phyloP scores from a whole-genome alignment of 2,797 vertebrate genomes.

The Spheniscus humboldti region DNA sequence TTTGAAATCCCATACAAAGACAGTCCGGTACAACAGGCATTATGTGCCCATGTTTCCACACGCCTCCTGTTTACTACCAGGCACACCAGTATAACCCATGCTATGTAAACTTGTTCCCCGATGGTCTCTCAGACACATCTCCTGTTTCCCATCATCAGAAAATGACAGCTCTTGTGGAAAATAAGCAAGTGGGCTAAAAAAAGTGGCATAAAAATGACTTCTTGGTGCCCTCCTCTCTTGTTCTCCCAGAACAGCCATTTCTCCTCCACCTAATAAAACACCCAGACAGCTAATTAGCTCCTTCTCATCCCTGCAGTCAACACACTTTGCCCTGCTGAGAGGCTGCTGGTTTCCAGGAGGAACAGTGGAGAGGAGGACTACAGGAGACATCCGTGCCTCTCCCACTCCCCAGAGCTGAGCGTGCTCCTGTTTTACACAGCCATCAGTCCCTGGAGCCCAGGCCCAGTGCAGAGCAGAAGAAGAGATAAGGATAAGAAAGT shows the following conservation, averaged over 20 bases:
- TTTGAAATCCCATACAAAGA: slow-evolving; percentile 39
- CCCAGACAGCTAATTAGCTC: not conserved
- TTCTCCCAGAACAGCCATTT: not conserved
- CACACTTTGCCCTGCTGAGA: not conserved
- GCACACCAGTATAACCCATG: not conserved
- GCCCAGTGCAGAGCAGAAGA: not conserved
- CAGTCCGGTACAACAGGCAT: not conserved
- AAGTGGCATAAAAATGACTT: not conserved
- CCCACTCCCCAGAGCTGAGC: not conserved
- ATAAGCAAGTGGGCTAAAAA: not conserved
- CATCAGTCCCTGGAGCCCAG: not conserved
- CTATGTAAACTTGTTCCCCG: not conserved
- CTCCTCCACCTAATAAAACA: not conserved
- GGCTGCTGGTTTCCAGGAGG: not conserved
- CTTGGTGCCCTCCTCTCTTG: not conserved
- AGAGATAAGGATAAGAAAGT: not conserved
- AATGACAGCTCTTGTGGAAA: not conserved
- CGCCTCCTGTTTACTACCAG: slow-evolving; percentile 25
- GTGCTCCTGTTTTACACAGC: not conserved
- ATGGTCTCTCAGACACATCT: not conserved
- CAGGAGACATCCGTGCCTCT: not conserved
- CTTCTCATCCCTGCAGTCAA: not conserved
- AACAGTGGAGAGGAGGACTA: not conserved
- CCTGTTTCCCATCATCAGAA: not conserved
- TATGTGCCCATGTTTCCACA: not conserved